These are phyloP conservation scores for Morone chrysops DNA, from an alignment of 2,113 vertebrate genomes.

Conservation along the genomic window DNA sequence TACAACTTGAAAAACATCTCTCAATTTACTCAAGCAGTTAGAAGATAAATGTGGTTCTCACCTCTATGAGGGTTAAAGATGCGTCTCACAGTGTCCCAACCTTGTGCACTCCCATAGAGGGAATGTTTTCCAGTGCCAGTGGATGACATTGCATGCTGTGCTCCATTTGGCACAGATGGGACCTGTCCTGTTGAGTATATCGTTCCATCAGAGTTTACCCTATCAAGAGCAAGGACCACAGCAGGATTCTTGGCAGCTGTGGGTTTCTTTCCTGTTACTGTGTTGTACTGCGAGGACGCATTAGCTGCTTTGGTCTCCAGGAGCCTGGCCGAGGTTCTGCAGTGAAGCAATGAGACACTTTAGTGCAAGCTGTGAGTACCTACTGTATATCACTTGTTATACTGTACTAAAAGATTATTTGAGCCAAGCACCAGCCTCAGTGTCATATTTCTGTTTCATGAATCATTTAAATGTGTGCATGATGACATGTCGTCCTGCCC, in stretches of 20 bases:
- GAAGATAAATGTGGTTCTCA: conserved; percentile 49
- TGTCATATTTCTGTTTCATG: conserved; percentile 1
- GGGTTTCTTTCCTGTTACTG: conserved; percentile 73
- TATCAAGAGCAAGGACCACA: conserved; percentile 79
- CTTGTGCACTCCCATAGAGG: conserved; percentile 72
- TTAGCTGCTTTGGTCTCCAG: conserved; percentile 79
- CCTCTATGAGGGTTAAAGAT: conserved; percentile 81
- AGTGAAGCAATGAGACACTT: conserved; percentile 32
- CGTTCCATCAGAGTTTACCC: conserved; percentile 75
- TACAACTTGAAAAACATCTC: not conserved
- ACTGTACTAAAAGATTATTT: conserved; percentile 6
- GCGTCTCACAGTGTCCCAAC: conserved; percentile 83
- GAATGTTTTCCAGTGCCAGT: conserved; percentile 56
- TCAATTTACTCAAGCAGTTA: not conserved
- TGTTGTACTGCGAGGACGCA: conserved; percentile 59
- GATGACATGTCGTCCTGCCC: conserved; percentile 18
- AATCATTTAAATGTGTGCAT: not conserved
- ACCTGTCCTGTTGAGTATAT: conserved; percentile 70
- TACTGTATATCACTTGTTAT: not conserved
- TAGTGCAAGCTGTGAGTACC: not conserved
- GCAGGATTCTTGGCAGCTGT: conserved; percentile 76
- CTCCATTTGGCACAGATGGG: conserved; percentile 70
- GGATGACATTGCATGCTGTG: conserved; percentile 75
- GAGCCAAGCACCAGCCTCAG: not conserved
- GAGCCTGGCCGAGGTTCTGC: conserved; percentile 85